Evolutionary conservation across 2,113 vertebrate genomes (phyloP), one percentile per base, ranked within the genome.

Genomic region (Amphiprion percula): DNA sequence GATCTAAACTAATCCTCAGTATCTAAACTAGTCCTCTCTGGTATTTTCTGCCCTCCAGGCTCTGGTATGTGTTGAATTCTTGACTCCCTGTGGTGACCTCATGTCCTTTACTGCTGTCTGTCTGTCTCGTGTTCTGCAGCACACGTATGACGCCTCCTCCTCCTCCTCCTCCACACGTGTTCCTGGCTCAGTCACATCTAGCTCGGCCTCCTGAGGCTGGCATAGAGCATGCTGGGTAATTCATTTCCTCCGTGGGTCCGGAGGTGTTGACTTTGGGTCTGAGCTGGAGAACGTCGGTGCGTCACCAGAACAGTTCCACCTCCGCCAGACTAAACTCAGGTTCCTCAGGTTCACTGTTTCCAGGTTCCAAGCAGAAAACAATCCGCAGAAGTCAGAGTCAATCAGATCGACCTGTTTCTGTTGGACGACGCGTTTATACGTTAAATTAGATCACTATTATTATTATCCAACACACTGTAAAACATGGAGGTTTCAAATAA

Each of bases 21-120:
- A 26, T 26, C 26, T 26, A 26, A 26, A 26, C 26, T 26, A 26
- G 1, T 26, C 26, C 26, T 26, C 26, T 26, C 26, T 26, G 26
- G 26, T 26, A 3, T 26, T 26, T 26, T 26, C 26, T 26, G 2
- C 26, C 26, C 26, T 26, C 3, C 26, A 26, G 26, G 2, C 26
- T 90, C 94, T 95, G 94, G 94, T 95, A 95, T 95, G 95, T 95
- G 94, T 95, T 93, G 89, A 95, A 96, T 96, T 96, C 96, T 94
- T 95, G 94, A 94, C 95, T 93, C 95, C 96, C 95, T 88, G 89
- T 92, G 83, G 95, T 90, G 95, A 94, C 93, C 94, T 92, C 94
- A 96, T 96, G 94, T 80, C 82, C 85, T 88, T 86, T 91, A 93
- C 87, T 77, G 92, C 76, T 87, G 87, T 90, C 88, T 94, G 90